These are phyloP conservation scores for Lochmaea capreae DNA, from an alignment of 2,888 invertebrate species.

Conservation along the genomic window DNA sequence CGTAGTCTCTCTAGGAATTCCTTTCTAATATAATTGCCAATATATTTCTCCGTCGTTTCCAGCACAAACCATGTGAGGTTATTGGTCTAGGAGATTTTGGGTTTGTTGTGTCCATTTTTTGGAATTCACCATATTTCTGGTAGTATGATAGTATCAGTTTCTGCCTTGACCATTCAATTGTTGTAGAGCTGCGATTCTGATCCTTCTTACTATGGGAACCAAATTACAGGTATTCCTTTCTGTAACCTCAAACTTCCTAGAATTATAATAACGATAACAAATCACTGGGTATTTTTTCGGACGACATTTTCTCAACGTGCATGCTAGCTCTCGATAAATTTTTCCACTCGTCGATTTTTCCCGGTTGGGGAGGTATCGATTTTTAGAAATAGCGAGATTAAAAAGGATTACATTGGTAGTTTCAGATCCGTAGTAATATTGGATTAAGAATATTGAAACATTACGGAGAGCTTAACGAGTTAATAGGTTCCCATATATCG, in stretches of 20 bases:
- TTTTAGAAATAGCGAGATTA: conserved; percentile 22
- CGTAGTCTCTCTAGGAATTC: too few relatives aligned
- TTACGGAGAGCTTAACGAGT: not conserved
- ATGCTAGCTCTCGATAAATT: conserved; percentile 28
- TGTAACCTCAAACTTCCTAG: too few relatives aligned
- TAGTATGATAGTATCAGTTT: too few relatives aligned
- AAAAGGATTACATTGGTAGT: conserved; percentile 18
- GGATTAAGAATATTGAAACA: not conserved
- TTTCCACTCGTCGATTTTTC: conserved; percentile 27
- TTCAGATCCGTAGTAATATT: not conserved
- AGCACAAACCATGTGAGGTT: too few relatives aligned
- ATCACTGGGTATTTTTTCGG: conserved; percentile 3
- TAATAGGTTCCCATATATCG: not conserved
- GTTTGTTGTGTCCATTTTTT: too few relatives aligned
- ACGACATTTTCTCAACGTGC: not conserved
- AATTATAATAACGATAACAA: conserved; percentile 23
- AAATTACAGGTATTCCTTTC: too few relatives aligned
- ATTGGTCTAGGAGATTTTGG: too few relatives aligned
- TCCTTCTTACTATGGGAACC: too few relatives aligned
- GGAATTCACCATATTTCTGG: too few relatives aligned
- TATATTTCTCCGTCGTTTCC: not conserved
- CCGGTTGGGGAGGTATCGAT: conserved; percentile 30
- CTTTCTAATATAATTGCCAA: not conserved
- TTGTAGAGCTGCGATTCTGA: too few relatives aligned
- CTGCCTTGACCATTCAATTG: too few relatives aligned